Percentiles rank a stretch among this genome's conserved stretches.
These are phyloP conservation scores for Synodontis membranacea DNA, from an alignment of 2,113 vertebrate genomes.

Conservation along the genomic window DNA sequence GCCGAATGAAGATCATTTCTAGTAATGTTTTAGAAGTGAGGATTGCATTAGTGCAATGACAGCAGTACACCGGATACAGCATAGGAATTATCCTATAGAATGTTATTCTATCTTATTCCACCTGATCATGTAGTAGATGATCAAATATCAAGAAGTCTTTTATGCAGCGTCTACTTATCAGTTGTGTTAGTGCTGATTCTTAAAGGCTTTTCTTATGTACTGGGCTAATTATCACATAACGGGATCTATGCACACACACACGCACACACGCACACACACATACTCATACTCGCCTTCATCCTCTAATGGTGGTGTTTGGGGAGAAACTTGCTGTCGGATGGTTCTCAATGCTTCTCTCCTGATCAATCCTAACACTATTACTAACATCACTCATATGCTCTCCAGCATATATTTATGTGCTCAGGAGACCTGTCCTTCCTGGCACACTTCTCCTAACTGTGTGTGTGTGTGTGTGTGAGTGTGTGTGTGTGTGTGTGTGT, in stretches of 20 bases:
- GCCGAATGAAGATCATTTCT: constrained; percentile 45
- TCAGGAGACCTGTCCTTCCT: constrained; percentile 39
- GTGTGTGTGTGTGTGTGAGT: constrained; percentile 28
- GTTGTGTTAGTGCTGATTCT: constrained; percentile 8
- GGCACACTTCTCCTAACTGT: constrained; percentile 36
- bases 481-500: constrained; percentile 27
- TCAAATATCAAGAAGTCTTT: constrained; percentile 8
- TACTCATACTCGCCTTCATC: constrained; percentile 3
- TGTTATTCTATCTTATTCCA: not conserved
- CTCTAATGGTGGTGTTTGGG: constrained; percentile 46
- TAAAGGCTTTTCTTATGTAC: constrained; percentile 4
- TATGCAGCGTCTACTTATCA: not conserved
- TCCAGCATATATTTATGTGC: constrained; percentile 55
- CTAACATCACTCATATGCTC: constrained; percentile 47
- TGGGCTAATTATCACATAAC: not conserved
- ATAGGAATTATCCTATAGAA: constrained; percentile 28
- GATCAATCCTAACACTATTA: constrained; percentile 54
- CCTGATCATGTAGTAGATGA: not conserved
- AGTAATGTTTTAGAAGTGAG: constrained; percentile 47
- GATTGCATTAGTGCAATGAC: constrained; percentile 48
- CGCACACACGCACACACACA: constrained; percentile 14
- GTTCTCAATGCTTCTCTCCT: constrained; percentile 20
- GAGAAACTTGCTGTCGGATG: constrained; percentile 39
- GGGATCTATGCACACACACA: not conserved
- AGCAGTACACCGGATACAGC: constrained; percentile 8